phyloP scores from a whole-genome alignment of 2,888 invertebrate species.

The Xestoiulus laeticollis region DNA sequence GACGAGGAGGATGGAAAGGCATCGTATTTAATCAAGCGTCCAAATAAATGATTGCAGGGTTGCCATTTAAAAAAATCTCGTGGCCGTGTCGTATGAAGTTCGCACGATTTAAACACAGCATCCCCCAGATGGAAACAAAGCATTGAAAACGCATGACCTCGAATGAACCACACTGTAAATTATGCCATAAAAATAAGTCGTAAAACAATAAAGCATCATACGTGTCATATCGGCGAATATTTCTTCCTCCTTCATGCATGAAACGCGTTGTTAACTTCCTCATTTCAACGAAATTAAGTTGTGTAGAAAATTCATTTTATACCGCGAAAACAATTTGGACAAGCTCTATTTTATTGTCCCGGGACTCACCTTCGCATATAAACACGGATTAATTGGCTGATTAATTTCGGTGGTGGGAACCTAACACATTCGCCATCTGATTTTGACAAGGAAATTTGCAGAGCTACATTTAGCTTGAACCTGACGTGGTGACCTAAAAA shows the following conservation, averaged over 20 bases:
- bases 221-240: constrained; percentile 27
- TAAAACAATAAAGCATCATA: constrained; percentile 31
- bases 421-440: not conserved
- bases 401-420: not conserved
- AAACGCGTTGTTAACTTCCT: constrained; percentile 7
- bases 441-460: not conserved
- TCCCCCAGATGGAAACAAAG: not conserved
- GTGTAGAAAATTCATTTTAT: not conserved
- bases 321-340: not conserved
- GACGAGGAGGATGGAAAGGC: not conserved
- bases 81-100: not conserved
- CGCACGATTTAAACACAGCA: not conserved
- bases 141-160: not conserved
- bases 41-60: not conserved
- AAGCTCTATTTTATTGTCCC: not conserved
- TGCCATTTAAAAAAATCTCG: not conserved
- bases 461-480: not conserved
- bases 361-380: not conserved
- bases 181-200: not conserved
- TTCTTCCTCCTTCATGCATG: not conserved
- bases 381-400: constrained; percentile 11
- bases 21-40: constrained; percentile 15
- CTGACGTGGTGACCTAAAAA: no score
- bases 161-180: not conserved
- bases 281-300: not conserved